Evolutionary conservation across 1,140 invertebrate genomes (phyloP).

Genomic region (Maconellicoccus hirsutus): DNA sequence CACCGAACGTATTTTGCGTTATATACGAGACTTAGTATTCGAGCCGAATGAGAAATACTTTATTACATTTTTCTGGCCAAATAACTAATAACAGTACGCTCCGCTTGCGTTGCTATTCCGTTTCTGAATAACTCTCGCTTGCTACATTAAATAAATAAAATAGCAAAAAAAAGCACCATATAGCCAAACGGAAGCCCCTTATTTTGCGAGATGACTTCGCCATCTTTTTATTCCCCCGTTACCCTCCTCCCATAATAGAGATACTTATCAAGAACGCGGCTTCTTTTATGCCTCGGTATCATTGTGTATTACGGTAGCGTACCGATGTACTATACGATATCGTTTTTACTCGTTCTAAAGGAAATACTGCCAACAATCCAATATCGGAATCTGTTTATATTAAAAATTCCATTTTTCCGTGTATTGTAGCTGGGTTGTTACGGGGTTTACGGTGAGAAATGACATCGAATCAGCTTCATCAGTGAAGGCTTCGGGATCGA

Average conservation of each 20-base stretch:
- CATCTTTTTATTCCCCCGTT: too few relatives aligned
- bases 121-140: constrained; percentile 14
- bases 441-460: too few relatives aligned
- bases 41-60: neutral
- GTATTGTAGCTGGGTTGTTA: too few relatives aligned
- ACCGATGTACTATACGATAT: constrained; percentile 3
- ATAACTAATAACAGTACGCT: constrained; percentile 16
- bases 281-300: constrained; percentile 7
- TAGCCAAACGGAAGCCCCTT: neutral
- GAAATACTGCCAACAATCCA: neutral
- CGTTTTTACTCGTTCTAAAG: neutral
- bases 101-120: neutral
- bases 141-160: constrained; percentile 12
- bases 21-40: constrained; percentile 14
- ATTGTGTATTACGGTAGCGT: neutral
- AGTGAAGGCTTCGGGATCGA: too few relatives aligned
- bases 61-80: constrained; percentile 17
- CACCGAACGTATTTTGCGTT: too few relatives aligned
- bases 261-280: constrained; percentile 17
- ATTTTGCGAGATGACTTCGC: constrained; percentile 7
- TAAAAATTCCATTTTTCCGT: constrained; percentile 10
- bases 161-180: neutral
- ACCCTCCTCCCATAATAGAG: too few relatives aligned
- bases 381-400: constrained; percentile 13
- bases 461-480: too few relatives aligned